A percentile compares a stretch with the other conserved stretches of the same genome.
Conservation (phyloP, 2,113 vertebrate species). For the Pedetes capensis region DNA sequence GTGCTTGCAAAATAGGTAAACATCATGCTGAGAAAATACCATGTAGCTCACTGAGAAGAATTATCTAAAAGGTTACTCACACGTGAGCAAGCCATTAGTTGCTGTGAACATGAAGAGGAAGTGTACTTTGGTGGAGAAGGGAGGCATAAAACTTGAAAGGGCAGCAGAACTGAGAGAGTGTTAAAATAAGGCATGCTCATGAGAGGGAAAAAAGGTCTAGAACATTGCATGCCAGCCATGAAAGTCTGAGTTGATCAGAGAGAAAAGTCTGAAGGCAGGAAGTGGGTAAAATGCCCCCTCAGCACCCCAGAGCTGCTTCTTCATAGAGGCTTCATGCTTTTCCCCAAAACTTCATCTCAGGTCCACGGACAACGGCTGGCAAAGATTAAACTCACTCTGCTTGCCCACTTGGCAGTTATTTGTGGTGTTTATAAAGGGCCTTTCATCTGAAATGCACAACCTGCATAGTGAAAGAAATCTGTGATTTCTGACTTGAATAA, state of each 20-base stretch:
- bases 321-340: not conserved
- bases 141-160: not conserved
- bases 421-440: not conserved
- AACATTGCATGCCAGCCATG: not conserved
- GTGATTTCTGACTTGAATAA: not conserved
- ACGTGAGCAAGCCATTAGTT: not conserved
- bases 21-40: constrained; percentile 14
- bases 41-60: not conserved
- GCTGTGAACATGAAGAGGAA: not conserved
- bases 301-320: not conserved
- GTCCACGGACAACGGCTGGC: not conserved
- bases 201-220: not conserved
- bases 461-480: not conserved
- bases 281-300: not conserved
- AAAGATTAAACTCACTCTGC: not conserved
- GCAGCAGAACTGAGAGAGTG: not conserved
- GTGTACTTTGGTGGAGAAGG: not conserved
- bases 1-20: not conserved
- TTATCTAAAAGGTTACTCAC: constrained; percentile 29
- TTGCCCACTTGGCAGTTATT: not conserved
- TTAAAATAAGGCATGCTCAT: not conserved
- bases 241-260: not conserved
- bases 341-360: not conserved
- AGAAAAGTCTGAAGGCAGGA: not conserved
- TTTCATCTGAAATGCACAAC: not conserved